Evolutionary conservation across 2,888 invertebrate species (phyloP).

Genomic region (Scelioninae gen. 2): DNA sequence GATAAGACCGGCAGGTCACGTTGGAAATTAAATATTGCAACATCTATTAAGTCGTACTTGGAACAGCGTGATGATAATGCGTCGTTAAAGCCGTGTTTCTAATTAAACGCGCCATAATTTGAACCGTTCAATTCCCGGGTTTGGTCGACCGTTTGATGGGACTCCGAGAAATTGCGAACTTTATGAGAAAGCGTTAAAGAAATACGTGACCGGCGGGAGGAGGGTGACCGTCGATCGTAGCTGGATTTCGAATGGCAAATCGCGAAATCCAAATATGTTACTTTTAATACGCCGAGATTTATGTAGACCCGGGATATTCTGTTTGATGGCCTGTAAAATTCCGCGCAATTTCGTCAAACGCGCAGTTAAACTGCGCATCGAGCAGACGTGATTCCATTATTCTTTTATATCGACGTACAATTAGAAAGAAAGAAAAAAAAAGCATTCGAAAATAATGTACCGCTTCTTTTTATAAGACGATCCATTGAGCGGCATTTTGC

Average conservation of each 20-base stretch:
- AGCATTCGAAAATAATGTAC: not conserved
- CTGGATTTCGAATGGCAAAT: slow-evolving; percentile 21
- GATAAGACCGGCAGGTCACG: slow-evolving; percentile 9
- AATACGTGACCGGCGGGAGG: slow-evolving; percentile 33
- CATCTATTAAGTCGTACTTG: slow-evolving; percentile 1
- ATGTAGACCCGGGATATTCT: slow-evolving; percentile 9
- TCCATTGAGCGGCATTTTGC: slow-evolving; percentile 4
- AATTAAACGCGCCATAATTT: slow-evolving; percentile 39
- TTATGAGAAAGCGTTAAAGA: slow-evolving; percentile 46
- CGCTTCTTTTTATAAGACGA: too few species aligned
- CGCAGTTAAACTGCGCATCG: not conserved
- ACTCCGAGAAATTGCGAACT: slow-evolving; percentile 30
- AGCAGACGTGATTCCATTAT: slow-evolving; percentile 4
- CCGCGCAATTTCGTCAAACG: not conserved
- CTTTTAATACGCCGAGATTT: slow-evolving; percentile 29
- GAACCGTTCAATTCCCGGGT: slow-evolving; percentile 31
- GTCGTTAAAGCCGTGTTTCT: slow-evolving; percentile 37
- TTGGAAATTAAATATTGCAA: slow-evolving; percentile 26
- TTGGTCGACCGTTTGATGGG: slow-evolving; percentile 24
- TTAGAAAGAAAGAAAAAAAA: too few species aligned
- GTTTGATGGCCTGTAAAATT: slow-evolving; percentile 26
- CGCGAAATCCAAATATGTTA: slow-evolving; percentile 38
- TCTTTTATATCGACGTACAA: slow-evolving; percentile 10
- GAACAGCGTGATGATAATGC: slow-evolving; percentile 30
- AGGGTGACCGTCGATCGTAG: slow-evolving; percentile 17